phyloP scores from a whole-genome alignment of 2,888 invertebrate genomes.

The Hirudinaria manillensis region DNA sequence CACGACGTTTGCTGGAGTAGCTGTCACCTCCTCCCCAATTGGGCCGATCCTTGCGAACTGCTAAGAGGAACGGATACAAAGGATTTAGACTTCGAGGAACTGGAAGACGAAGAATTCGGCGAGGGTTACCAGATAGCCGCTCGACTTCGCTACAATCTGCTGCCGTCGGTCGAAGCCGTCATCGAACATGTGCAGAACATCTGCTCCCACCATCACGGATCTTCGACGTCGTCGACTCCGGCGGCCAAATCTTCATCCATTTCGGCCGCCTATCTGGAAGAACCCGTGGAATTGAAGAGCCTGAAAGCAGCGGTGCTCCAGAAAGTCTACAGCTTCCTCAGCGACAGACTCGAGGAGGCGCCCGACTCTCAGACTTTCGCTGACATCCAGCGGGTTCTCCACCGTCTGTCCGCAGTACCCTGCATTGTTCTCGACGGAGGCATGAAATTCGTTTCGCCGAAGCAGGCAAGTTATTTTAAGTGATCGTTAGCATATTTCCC shows the following conservation, averaged over 20 bases:
- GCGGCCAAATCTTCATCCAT: slow-evolving; percentile 14
- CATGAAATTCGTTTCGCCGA: slow-evolving; percentile 38
- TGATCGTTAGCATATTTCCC: not conserved
- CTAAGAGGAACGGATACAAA: not conserved
- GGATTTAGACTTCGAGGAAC: slow-evolving; percentile 18
- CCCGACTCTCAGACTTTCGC: slow-evolving; percentile 16
- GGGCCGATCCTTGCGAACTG: slow-evolving; percentile 41
- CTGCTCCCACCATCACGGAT: slow-evolving; percentile 23
- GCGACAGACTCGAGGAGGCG: slow-evolving; percentile 30
- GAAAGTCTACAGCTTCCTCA: slow-evolving; percentile 39
- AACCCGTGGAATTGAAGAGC: slow-evolving; percentile 36
- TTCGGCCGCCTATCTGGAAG: slow-evolving; percentile 13
- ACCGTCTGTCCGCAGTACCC: slow-evolving; percentile 27
- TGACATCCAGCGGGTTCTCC: slow-evolving; percentile 30
- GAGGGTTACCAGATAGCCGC: slow-evolving; percentile 30
- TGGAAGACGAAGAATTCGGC: slow-evolving; percentile 31
- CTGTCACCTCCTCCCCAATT: slow-evolving; percentile 39
- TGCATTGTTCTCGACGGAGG: slow-evolving; percentile 39
- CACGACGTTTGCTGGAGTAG: slow-evolving; percentile 40
- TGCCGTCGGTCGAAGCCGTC: slow-evolving; percentile 37
- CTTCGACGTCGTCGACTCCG: slow-evolving; percentile 9
- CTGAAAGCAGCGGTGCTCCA: slow-evolving; percentile 41
- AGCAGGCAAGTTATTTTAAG: slow-evolving; percentile 31
- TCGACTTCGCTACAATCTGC: slow-evolving; percentile 35
- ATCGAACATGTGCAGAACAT: slow-evolving; percentile 38